phyloP scores from a whole-genome alignment of 2,113 vertebrate genomes.

The Microcebus griseorufus region DNA sequence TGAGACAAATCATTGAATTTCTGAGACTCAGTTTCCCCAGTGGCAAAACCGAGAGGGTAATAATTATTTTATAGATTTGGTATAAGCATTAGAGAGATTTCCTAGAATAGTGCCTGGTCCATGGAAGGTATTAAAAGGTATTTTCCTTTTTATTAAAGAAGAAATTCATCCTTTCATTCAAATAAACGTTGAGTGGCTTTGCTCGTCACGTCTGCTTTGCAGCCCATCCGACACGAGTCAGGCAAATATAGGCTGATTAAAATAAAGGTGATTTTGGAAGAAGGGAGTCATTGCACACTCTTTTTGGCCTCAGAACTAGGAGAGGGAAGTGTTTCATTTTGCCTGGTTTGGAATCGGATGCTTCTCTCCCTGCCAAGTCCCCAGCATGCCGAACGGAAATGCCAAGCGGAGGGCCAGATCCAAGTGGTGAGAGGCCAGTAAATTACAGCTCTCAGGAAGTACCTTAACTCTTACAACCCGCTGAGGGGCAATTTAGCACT shows the following conservation, averaged over 20 bases:
- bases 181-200: background rate
- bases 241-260: background rate
- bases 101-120: background rate
- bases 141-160: background rate
- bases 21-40: background rate
- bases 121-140: background rate
- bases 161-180: background rate
- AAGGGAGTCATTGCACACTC: background rate
- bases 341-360: slow-evolving; percentile 7
- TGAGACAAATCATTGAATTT: background rate
- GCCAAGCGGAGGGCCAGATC: background rate
- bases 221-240: background rate
- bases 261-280: slow-evolving; percentile 20
- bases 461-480: background rate
- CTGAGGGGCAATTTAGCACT: background rate
- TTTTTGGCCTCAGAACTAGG: slow-evolving; percentile 11
- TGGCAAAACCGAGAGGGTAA: background rate
- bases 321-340: slow-evolving; percentile 61
- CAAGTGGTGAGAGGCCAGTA: slow-evolving; percentile 21
- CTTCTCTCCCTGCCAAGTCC: slow-evolving; percentile 9
- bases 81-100: background rate
- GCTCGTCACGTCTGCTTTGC: background rate
- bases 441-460: background rate
- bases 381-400: background rate
- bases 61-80: background rate